Base-by-base conservation (phyloP, 2,113 vertebrate genomes). In the Amblyornis subalaris region DNA sequence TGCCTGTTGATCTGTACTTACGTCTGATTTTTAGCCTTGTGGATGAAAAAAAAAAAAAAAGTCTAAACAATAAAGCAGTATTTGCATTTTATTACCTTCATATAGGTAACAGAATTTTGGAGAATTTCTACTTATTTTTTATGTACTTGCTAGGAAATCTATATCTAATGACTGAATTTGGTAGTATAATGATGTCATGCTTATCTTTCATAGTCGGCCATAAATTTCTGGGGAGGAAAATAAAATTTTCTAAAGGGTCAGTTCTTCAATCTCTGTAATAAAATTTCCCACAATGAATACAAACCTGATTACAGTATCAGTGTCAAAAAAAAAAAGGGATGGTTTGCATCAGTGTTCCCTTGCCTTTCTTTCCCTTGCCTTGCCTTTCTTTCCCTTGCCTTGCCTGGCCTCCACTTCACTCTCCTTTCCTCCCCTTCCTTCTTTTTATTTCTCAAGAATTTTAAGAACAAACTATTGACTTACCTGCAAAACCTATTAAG, bases 391-490 rank as follows among this genome's bases (percentile, higher is more conserved):
- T 54, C 4, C 7, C 18, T 51, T 53, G 3, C 25, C 29, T 47
- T 36, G 23, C 6, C 29, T 57, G 62, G 7, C 33, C 35, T 72
- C 3, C 5, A 8, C 12, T 55, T 17, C 14, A 22, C 7, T 44
- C 1, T 5, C 11, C 19, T n/a, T 13, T 14, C 20, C 5, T 45
- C 1, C 11, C 3, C 1, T 62, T 13, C 18, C 4, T 65, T 12
- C 4, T 6, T 51, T 74, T 71, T 51, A 0, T 12, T 88, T 76
- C 55, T 83, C 38, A 76, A 84, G 55, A 33, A 67, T 93, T 94
- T 85, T 92, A 71, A 88, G 71, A 81, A 50, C 14, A 80, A 94
- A 81, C 75, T 89, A 76, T 47, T 75, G 71, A 81, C 76, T 87
- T 77, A 87, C 38, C 78, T 80, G 62, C 29, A 94, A 91, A 87